Evolutionary conservation across 2,888 invertebrate species (phyloP).

Genomic region (Osedax frankpressi): DNA sequence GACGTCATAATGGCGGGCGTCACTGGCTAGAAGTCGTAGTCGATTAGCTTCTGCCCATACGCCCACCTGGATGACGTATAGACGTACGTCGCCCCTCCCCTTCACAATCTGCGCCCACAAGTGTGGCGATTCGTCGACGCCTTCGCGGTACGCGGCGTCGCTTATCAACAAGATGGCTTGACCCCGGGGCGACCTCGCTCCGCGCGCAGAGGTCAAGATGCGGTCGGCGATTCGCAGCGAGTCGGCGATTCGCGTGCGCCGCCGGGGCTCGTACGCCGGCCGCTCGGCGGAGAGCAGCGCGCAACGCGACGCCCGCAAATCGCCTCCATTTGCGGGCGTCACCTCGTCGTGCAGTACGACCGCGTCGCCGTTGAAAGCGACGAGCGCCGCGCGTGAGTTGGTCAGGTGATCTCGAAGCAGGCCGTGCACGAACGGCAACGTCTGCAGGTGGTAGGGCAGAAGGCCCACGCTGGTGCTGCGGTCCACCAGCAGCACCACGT

Average conservation of each 20-base stretch:
- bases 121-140: background rate
- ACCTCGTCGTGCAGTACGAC: background rate
- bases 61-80: background rate
- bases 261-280: background rate
- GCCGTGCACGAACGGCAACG: background rate
- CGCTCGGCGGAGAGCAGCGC: background rate
- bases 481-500: background rate
- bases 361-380: background rate
- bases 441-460: background rate
- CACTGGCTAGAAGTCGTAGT: background rate
- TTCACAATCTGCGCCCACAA: background rate
- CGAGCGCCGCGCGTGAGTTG: background rate
- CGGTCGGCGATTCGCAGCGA: background rate
- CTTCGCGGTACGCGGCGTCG: background rate
- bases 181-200: background rate
- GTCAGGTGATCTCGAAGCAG: background rate
- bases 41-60: background rate
- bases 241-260: background rate
- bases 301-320: background rate
- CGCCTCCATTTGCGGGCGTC: background rate
- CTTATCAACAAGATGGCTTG: background rate
- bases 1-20: background rate
- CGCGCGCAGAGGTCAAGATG: background rate
- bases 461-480: background rate
- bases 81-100: background rate